Base-by-base conservation (phyloP, 1,140 invertebrate species). In the Drosophila insularis region DNA sequence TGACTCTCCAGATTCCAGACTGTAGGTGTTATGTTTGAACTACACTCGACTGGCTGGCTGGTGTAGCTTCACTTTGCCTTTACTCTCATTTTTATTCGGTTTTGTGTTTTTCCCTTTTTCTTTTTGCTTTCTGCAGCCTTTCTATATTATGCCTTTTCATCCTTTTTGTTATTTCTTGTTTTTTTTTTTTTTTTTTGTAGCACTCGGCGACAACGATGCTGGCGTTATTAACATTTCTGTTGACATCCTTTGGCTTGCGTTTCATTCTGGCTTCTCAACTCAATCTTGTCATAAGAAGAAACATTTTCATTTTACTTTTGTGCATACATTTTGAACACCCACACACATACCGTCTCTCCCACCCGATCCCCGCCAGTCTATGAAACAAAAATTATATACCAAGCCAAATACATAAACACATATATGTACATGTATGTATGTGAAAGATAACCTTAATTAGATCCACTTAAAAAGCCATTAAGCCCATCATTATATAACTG, bases 21-120 rank as follows among this genome's bases (percentile, higher is more conserved):
- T 69, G 67, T 85, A 86, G 81, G 81, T 86, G 81, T 86, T 67
- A 86, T 86, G 74, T 86, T 86, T 86, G 81, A 86, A 86, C 81
- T 86, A 78, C 81, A 86, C 81, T 86, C 78, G 69, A 86, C 81
- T 71, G 69, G 70, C 60, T 27, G 27, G 5, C 27, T 27, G 27
- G 32, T 67, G 60, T 35, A 35, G 53, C 65, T 75, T 71, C 67
- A 39, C 74, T 73, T 69, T 63, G 23, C 68, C 55, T 59, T 35
- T 56, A 56, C 63, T 67, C 54, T 63, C 32, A 39, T 67, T 23
- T 66, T 32, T 59, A 66, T 66, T 40, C 72, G 62, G 62, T 67
- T 74, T 62, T 43, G 21, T 31, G 27, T 21, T 59, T 27, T 27
- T 11, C 2, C 4, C 4, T 4, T 3, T 23, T 4, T 23, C 2